Percentiles rank a stretch among this genome's conserved stretches.
These are phyloP conservation scores for Gortyna flavago DNA, from an alignment of 2,888 invertebrate genomes.

Conservation along the genomic window DNA sequence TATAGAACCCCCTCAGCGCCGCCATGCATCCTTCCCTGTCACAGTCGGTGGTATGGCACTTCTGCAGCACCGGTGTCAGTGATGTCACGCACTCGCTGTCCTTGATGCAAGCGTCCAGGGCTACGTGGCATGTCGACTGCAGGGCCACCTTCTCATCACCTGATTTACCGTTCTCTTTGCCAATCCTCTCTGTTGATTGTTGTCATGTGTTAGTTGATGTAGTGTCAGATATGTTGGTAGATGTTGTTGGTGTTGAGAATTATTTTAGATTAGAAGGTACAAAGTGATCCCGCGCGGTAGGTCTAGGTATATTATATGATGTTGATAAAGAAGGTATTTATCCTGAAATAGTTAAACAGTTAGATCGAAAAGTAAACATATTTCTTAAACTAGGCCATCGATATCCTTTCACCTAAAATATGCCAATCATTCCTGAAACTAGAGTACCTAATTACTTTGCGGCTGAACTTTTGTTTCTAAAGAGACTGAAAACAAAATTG, in stretches of 20 bases:
- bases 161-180: slow-evolving; percentile 89
- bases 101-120: slow-evolving; percentile 95
- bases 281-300: background rate
- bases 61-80: slow-evolving; percentile 95
- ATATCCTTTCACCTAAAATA: slow-evolving; percentile 41
- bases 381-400: slow-evolving; percentile 34
- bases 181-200: slow-evolving; percentile 88
- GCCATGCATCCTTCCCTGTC: slow-evolving; percentile 96
- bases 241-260: slow-evolving; percentile 38
- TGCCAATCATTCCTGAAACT: slow-evolving; percentile 52
- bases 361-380: slow-evolving; percentile 13
- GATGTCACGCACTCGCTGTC: slow-evolving; percentile 94
- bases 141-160: slow-evolving; percentile 91
- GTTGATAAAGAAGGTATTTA: background rate
- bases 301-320: background rate
- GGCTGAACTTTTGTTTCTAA: slow-evolving; percentile 37
- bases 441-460: slow-evolving; percentile 47
- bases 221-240: slow-evolving; percentile 49
- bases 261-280: slow-evolving; percentile 35
- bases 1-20: slow-evolving; percentile 95
- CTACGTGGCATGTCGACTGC: slow-evolving; percentile 96
- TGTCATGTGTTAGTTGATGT: slow-evolving; percentile 75
- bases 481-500: slow-evolving; percentile 48
- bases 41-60: slow-evolving; percentile 93
- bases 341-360: slow-evolving; percentile 24